Evolutionary conservation across 2,797 vertebrate genomes (phyloP).

Genomic region (Anguilla marmorata): DNA sequence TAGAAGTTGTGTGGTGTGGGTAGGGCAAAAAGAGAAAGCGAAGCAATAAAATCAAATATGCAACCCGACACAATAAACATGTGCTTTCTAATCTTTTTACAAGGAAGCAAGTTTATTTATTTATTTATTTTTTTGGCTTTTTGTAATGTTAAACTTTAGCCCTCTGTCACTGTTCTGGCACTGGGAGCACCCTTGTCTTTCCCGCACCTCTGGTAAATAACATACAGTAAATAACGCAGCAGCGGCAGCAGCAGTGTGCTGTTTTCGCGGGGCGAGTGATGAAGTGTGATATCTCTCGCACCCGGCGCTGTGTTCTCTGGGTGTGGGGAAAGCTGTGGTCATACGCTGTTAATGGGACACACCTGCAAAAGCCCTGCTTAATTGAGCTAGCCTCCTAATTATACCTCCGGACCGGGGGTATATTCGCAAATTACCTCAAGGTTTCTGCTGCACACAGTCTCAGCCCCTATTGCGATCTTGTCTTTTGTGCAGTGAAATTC

Average conservation of each 20-base stretch:
- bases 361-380: conserved; percentile 13
- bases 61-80: neutral
- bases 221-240: neutral
- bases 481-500: neutral
- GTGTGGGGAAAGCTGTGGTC: conserved; percentile 10
- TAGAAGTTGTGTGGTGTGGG: neutral
- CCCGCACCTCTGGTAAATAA: neutral
- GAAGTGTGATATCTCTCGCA: neutral
- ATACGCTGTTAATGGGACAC: conserved; percentile 14
- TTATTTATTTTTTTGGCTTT: neutral
- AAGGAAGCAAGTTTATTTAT: neutral
- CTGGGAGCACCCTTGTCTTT: neutral
- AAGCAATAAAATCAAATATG: neutral
- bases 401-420: neutral
- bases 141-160: neutral
- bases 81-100: neutral
- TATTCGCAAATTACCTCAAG: neutral
- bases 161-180: neutral
- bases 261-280: neutral
- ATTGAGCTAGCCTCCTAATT: neutral
- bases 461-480: neutral
- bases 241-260: neutral
- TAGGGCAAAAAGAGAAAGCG: neutral
- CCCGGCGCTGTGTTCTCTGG: neutral
- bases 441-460: neutral